Base-by-base conservation (phyloP, 2,888 invertebrate species). In the Tetrapedia diversipes region DNA sequence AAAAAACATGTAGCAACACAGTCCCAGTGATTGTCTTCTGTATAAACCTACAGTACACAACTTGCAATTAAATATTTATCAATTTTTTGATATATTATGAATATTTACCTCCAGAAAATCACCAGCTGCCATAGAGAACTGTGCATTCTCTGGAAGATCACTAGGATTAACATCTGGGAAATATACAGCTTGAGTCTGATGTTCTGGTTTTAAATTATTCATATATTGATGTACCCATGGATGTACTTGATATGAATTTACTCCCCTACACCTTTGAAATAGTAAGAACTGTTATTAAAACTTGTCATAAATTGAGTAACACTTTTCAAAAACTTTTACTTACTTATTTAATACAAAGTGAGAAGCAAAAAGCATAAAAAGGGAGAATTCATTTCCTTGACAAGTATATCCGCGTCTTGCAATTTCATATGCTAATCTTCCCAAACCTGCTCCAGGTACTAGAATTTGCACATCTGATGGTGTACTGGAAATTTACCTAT, bases 1-100 rank as follows among this genome's bases (percentile, higher is more conserved):
- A 99, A 99, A 93, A 99, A 99, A 85, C 99, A 98, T 0, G 99
- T 98, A 0, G 97, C 97, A 0, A 99, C 95, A 90, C 97, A 98
- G 88, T 98, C 95, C 96, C 98, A 98, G 61, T 95, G 94, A 77
- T 95, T 94, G 51, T 92, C 87, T 47, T 94, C 94, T 1, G 93
- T 95, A 90, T 96, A 96, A 1, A 95, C 94, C 95, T 95, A 89
- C 4, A 86, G 84, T 80, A 34, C 34, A 47, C 0, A 16, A 59
- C 22, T 10, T n/a, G 1, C 14, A 45, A 19, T 11, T 27, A 41
- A 16, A 14, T 1, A 16, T 29, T 56, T 51, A n/a, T 19, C 47
- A 14, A 32, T 51, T 16, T 39, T 37, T 43, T 14, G 47, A 68
- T 39, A 32, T 8, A 10, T 27, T 7, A 1, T 6, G 11, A 37